Evolutionary conservation across 2,797 vertebrate species (phyloP).

Genomic region (Anas bernieri): DNA sequence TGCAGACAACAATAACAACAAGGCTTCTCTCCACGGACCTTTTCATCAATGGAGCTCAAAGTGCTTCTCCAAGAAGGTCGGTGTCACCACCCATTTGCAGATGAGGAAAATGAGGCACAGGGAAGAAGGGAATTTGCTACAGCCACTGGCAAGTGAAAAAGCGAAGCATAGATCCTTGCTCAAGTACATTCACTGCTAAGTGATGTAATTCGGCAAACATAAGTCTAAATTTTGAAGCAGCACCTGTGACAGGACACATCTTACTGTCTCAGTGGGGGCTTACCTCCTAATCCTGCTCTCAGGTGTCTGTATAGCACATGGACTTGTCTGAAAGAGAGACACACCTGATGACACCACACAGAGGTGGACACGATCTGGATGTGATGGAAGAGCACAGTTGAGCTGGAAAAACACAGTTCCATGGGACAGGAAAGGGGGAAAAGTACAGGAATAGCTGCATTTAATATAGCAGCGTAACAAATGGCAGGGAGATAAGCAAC

Average conservation of each 20-base stretch:
- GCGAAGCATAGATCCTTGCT: not conserved
- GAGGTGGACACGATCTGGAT: not conserved
- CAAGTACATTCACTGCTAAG: not conserved
- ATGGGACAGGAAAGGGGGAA: not conserved
- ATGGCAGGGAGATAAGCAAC: not conserved
- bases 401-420: not conserved
- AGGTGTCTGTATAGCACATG: not conserved
- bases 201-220: not conserved
- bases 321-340: not conserved
- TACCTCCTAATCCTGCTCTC: not conserved
- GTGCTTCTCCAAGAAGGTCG: not conserved
- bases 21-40: not conserved
- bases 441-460: not conserved
- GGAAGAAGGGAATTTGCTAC: not conserved
- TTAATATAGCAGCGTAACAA: not conserved
- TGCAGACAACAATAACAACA: slow-evolving; percentile 61
- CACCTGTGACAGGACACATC: not conserved
- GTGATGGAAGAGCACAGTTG: not conserved
- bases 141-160: not conserved
- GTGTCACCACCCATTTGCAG: not conserved
- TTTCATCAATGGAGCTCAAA: slow-evolving; percentile 18
- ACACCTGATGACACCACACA: not conserved
- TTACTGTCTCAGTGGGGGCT: not conserved
- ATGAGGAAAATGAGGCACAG: not conserved
- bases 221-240: not conserved